Base-by-base conservation (phyloP, 2,113 vertebrate genomes). In the Solea senegalensis region DNA sequence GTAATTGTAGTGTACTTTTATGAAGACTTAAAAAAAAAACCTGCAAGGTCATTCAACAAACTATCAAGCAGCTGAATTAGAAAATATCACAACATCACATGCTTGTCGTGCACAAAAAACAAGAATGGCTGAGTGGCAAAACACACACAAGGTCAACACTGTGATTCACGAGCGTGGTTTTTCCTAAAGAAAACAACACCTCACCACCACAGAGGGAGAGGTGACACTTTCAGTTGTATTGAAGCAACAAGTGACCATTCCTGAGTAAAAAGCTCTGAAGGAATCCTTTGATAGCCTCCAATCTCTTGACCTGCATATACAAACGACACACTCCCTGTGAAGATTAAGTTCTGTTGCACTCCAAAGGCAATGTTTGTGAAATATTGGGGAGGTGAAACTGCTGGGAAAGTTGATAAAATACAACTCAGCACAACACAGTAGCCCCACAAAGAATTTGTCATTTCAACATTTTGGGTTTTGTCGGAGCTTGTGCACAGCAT, bases 361-460 rank as follows among this genome's bases (percentile, higher is more conserved):
- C 41, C 61, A 27, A 58, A 56, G 63, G 69, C 60, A 53, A 49
- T 76, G 50, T 43, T 69, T n/a, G 21, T 58, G 63, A 78, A 72
- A 75, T 53, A 60, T 12, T 41, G 11, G 14, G 27, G 14, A 15
- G 26, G 45, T 14, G 2, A 68, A 34, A 49, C 60, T 56, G 65
- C 69, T 65, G 57, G 70, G 46, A 50, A 74, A 83, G 55, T 57
- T 59, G 66, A 69, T n/a, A 56, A 26, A 64, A 63, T 12, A 75
- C 44, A 72, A 50, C 63, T 69, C 50, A 13, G 52, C 41, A 68
- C 34, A 76, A 74, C 48, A 79, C 10, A 21, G 59, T 10, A 12
- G 53, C 53, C 74, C 26, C 1, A 61, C 57, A 40, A 44, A 51
- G 46, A 14, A 58, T 69, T 46, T 72, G 74, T 73, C 68, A 61